Conservation (phyloP, 2,797 vertebrate genomes). For the Lutjanus campechanus region DNA sequence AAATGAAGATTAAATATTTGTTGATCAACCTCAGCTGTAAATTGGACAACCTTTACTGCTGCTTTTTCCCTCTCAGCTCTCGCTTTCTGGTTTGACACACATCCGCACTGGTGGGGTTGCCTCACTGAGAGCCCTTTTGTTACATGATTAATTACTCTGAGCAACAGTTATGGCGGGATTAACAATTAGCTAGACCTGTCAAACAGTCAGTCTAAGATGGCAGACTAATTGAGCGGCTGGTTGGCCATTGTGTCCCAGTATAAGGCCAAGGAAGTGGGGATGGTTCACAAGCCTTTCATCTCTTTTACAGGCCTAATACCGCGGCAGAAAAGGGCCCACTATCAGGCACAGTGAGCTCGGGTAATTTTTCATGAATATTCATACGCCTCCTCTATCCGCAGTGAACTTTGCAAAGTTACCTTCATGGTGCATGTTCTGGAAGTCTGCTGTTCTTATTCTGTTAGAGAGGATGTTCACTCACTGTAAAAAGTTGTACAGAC, state of each 20-base stretch:
- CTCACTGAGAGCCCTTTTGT: conserved; percentile 89
- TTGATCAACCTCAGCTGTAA: conserved; percentile 73
- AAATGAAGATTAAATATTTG: conserved; percentile 88
- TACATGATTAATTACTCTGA: conserved; percentile 97
- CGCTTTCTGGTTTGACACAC: conserved; percentile 71
- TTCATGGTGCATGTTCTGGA: conserved; percentile 79
- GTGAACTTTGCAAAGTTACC: conserved; percentile 86
- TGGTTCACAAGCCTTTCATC: conserved; percentile 84
- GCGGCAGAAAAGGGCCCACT: conserved; percentile 70
- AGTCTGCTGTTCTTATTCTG: conserved; percentile 35
- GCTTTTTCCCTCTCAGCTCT: conserved; percentile 27
- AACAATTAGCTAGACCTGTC: conserved; percentile 96
- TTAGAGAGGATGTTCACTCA: not conserved
- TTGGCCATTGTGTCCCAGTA: conserved; percentile 92
- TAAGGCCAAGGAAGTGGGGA: conserved; percentile 80
- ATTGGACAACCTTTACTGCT: conserved; percentile 74
- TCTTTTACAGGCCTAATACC: conserved; percentile 77
- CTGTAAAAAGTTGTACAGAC: conserved; percentile 22
- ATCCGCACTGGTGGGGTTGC: conserved; percentile 88
- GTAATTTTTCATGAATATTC: conserved; percentile 87
- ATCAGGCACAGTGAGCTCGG: conserved; percentile 67
- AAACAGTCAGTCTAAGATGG: conserved; percentile 94
- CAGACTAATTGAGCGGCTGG: conserved; percentile 94
- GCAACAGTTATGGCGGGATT: conserved; percentile 94
- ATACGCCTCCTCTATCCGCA: conserved; percentile 69